phyloP scores from a whole-genome alignment of 2,797 vertebrate genomes.

The Podarcis siculus region DNA sequence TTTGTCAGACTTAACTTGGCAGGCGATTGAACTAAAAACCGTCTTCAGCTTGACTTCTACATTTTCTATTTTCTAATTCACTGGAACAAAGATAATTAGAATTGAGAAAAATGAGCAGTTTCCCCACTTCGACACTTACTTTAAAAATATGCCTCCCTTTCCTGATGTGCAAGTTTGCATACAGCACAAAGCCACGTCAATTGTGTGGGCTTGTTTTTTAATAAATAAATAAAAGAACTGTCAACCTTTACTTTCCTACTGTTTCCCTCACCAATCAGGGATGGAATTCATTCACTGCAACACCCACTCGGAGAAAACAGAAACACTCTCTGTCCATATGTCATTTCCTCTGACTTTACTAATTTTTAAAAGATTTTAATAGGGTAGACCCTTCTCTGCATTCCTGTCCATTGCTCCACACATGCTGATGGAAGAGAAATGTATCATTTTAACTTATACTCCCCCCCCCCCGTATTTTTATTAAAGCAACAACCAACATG shows the following conservation, averaged over 20 bases:
- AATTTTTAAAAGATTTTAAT: slow-evolving; percentile 47
- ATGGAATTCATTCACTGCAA: slow-evolving; percentile 53
- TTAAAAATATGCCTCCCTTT: slow-evolving; percentile 54
- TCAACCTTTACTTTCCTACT: slow-evolving; percentile 50
- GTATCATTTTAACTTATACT: not conserved
- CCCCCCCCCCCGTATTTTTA: not conserved
- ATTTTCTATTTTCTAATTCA: slow-evolving; percentile 85
- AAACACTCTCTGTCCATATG: slow-evolving; percentile 36
- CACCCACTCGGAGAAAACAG: slow-evolving; percentile 26
- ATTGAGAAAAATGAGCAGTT: slow-evolving; percentile 72
- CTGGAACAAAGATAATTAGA: slow-evolving; percentile 85
- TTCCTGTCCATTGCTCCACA: slow-evolving; percentile 41
- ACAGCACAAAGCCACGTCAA: slow-evolving; percentile 46
- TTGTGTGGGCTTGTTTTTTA: not conserved
- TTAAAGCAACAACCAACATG: not conserved
- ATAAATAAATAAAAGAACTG: slow-evolving; percentile 34
- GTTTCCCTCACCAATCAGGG: slow-evolving; percentile 27
- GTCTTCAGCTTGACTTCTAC: slow-evolving; percentile 81
- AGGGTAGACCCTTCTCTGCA: slow-evolving; percentile 31
- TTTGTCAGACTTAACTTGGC: slow-evolving; percentile 87
- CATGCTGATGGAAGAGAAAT: slow-evolving; percentile 32
- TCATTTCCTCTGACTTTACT: slow-evolving; percentile 38
- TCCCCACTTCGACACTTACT: slow-evolving; percentile 49
- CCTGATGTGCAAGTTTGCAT: slow-evolving; percentile 35
- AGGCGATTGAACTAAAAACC: slow-evolving; percentile 79